phyloP scores from a whole-genome alignment of 2,888 invertebrate species.

The Tipula unca region DNA sequence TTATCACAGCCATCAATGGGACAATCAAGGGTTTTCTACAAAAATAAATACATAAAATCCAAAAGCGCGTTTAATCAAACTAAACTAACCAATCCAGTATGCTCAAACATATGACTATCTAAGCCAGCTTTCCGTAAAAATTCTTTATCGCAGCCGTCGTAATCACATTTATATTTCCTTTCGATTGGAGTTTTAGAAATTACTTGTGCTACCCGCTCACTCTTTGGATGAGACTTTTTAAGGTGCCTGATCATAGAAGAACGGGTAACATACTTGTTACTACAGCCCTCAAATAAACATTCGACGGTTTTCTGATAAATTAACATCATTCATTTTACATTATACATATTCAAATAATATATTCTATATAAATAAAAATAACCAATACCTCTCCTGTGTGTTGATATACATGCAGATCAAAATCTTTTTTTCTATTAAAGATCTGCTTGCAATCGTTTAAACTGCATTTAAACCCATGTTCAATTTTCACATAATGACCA shows the following conservation, averaged over 20 bases:
- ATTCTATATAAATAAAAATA: no score
- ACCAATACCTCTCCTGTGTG: background rate
- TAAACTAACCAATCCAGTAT: conserved; percentile 48
- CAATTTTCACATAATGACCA: background rate
- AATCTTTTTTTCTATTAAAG: background rate
- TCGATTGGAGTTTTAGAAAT: background rate
- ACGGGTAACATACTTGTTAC: background rate
- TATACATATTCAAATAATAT: no score
- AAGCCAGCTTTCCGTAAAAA: conserved; percentile 49
- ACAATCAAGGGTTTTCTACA: conserved; percentile 51
- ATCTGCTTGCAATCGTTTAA: background rate
- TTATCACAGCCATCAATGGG: conserved; percentile 49
- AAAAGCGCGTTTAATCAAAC: no score
- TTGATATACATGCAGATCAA: background rate
- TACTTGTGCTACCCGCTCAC: background rate
- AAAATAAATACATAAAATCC: background rate
- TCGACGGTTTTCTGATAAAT: background rate
- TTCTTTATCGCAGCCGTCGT: conserved; percentile 42
- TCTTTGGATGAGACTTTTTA: background rate
- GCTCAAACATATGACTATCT: conserved; percentile 48
- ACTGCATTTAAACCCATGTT: background rate
- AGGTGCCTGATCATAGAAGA: background rate
- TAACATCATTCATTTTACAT: background rate
- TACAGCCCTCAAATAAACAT: background rate
- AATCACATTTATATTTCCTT: conserved; percentile 41